Evolutionary conservation across 2,888 invertebrate species (phyloP), one percentile per base, ranked within the genome.

Genomic region (Julus scandinavius): DNA sequence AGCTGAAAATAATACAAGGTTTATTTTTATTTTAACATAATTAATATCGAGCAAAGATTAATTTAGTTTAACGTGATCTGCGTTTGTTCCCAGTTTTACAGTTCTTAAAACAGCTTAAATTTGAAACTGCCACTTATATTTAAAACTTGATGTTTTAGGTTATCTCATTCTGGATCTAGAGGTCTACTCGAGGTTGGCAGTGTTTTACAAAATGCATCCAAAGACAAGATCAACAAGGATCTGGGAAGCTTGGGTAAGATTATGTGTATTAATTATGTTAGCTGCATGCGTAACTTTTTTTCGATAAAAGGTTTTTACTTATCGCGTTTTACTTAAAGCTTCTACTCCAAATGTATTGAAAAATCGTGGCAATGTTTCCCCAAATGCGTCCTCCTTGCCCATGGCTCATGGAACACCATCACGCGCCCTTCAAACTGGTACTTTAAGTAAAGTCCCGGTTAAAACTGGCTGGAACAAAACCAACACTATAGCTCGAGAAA

Each of bases 381-480:
- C 88, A 2, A 84, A 88, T 85, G 2, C 50, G 29, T 15, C 85
- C 15, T 20, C 85, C 15, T 20, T 85, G 20, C 84, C 85, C 11
- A 38, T 80, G 38, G 15, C 38, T 38, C 80, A 80, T 80, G 38
- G 80, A 15, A 15, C 80, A 80, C 80, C 80, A 38, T 80, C 80
- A 15, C 85, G 85, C 7, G 54, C 84, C 17, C 58, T 49, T 38
- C 88, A 41, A 45, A 85, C 54, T 85, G 84, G 88, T 17, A 50
- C 54, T n/a, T 88, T 85, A 54, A 20, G 85, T 20, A 88, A 88
- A 41, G 54, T 85, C 17, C 45, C 85, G n/a, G 15, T 85, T 17
- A 88, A 88, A 85, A 17, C n/a, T n/a, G 87, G 50, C 41, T 87
- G 87, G 72, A 87, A 87, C 45, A 87, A 87, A 29, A 83, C 87